Percentiles rank a stretch among this genome's conserved stretches.
These are phyloP conservation scores for Pituophis catenifer DNA, from an alignment of 2,113 vertebrate species.

Conservation along the genomic window DNA sequence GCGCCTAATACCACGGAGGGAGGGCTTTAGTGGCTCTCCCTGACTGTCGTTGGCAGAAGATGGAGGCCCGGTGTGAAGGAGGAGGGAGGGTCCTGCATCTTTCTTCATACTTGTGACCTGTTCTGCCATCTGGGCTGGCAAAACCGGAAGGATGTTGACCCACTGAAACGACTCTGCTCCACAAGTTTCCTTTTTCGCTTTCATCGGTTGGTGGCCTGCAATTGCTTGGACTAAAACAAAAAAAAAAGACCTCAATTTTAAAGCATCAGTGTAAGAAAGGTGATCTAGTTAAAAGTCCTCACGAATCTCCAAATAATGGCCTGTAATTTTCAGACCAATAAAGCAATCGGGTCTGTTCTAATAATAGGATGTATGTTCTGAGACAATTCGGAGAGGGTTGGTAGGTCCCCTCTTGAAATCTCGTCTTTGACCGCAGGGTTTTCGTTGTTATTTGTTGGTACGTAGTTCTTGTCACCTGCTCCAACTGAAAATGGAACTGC, in stretches of 20 bases:
- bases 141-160: background rate
- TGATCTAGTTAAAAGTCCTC: constrained; percentile 38
- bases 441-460: background rate
- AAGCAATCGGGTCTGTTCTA: constrained; percentile 17
- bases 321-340: constrained; percentile 23
- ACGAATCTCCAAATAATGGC: constrained; percentile 35
- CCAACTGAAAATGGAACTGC: background rate
- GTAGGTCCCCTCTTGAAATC: constrained; percentile 47
- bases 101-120: constrained; percentile 31
- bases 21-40: constrained; percentile 36
- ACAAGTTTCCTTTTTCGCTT: constrained; percentile 34
- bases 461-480: constrained; percentile 5
- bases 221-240: constrained; percentile 27
- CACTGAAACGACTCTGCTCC: constrained; percentile 12
- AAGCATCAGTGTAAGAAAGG: constrained; percentile 27
- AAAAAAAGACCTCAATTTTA: constrained; percentile 7
- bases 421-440: background rate
- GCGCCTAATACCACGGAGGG: constrained; percentile 28
- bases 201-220: constrained; percentile 43
- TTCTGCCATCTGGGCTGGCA: constrained; percentile 24
- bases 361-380: background rate
- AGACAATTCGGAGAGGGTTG: background rate
- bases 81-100: constrained; percentile 11
- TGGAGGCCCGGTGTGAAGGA: background rate
- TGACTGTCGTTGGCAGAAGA: constrained; percentile 33